A percentile compares a stretch with the other conserved stretches of the same genome.
phyloP scores from a whole-genome alignment of 2,888 invertebrate genomes.

The Cremastinae sp. region DNA sequence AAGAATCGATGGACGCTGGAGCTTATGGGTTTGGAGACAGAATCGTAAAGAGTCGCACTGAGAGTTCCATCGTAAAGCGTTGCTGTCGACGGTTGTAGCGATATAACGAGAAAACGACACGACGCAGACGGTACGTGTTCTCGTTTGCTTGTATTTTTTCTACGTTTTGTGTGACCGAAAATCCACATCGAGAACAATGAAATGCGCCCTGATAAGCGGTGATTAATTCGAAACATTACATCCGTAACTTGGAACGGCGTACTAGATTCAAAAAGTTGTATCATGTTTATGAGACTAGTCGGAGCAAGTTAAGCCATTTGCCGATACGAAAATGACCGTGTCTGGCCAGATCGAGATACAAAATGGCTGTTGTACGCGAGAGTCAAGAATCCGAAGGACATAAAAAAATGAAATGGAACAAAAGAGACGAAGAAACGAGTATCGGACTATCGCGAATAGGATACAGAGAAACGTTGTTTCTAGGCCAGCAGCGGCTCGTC shows the following conservation, averaged over 20 bases:
- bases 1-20: conserved; percentile 49
- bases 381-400: neutral
- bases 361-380: neutral
- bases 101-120: conserved; percentile 35
- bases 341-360: neutral
- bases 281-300: neutral
- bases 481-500: conserved; percentile 42
- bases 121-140: conserved; percentile 8
- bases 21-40: conserved; percentile 28
- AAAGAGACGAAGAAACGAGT: neutral
- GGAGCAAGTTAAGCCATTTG: neutral
- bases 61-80: conserved; percentile 45
- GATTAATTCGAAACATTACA: conserved; percentile 24
- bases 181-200: conserved; percentile 36
- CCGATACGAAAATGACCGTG: conserved; percentile 1
- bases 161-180: neutral
- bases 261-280: neutral
- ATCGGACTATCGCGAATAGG: neutral
- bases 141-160: neutral
- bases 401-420: neutral
- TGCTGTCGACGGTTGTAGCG: conserved; percentile 22
- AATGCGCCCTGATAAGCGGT: neutral
- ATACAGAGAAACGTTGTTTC: neutral
- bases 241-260: conserved; percentile 4
- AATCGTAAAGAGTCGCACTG: conserved; percentile 47